Percentiles rank a stretch among this genome's conserved stretches.
phyloP scores from a whole-genome alignment of 2,797 vertebrate genomes.

The Streptopelia turtur region DNA sequence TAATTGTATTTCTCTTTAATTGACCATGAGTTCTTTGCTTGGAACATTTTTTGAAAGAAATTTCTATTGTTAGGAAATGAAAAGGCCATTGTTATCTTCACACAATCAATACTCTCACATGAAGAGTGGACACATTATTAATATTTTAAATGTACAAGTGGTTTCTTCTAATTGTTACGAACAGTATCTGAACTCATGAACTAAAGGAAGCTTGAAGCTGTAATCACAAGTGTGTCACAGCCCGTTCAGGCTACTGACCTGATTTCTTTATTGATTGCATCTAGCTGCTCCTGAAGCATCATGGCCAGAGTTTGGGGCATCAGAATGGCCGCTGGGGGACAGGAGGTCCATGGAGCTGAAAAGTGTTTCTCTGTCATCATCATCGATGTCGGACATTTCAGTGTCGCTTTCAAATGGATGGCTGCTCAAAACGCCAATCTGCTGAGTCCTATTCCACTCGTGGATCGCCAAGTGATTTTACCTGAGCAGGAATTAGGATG shows the following conservation, averaged over 20 bases:
- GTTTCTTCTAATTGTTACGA: background rate
- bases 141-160: background rate
- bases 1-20: background rate
- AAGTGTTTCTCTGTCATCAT: slow-evolving; percentile 95
- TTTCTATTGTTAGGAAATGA: background rate
- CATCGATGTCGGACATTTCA: slow-evolving; percentile 98
- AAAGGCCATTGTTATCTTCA: background rate
- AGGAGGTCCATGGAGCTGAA: slow-evolving; percentile 99
- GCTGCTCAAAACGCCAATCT: slow-evolving; percentile 88
- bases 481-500: slow-evolving; percentile 76
- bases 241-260: slow-evolving; percentile 77
- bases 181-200: background rate
- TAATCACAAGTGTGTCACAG: background rate
- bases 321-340: slow-evolving; percentile 95
- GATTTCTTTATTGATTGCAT: slow-evolving; percentile 99
- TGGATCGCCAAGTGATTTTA: slow-evolving; percentile 96
- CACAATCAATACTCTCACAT: background rate
- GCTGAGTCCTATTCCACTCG: slow-evolving; percentile 94
- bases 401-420: slow-evolving; percentile 97
- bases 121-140: background rate
- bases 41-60: background rate
- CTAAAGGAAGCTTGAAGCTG: background rate
- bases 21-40: background rate
- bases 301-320: slow-evolving; percentile 97
- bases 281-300: slow-evolving; percentile 99